phyloP scores from a whole-genome alignment of 2,113 vertebrate species.

The Gambusia holbrooki region DNA sequence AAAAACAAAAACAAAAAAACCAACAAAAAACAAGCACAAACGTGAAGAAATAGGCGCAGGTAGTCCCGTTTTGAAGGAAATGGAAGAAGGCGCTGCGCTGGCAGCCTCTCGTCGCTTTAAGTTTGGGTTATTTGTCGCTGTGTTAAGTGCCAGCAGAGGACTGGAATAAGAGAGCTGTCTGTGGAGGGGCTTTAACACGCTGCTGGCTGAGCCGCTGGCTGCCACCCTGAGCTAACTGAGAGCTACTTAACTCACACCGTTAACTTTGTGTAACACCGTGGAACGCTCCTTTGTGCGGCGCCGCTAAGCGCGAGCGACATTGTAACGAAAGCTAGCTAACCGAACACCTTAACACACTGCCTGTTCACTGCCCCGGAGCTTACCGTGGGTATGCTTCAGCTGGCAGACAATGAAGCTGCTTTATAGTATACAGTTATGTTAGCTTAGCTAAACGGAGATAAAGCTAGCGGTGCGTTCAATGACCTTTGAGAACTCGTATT shows the following conservation, averaged over 20 bases:
- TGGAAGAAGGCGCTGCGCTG: neutral
- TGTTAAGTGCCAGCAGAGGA: constrained; percentile 13
- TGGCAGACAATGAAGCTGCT: constrained; percentile 45
- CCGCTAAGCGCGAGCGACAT: neutral
- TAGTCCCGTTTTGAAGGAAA: neutral
- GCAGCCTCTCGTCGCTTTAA: neutral
- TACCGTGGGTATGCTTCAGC: constrained; percentile 33
- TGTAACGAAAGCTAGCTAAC: neutral
- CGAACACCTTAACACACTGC: neutral
- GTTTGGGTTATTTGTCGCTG: neutral
- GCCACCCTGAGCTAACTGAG: constrained; percentile 33
- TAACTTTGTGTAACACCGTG: constrained; percentile 20
- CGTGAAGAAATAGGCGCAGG: neutral
- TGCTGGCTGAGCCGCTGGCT: constrained; percentile 26
- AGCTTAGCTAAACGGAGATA: constrained; percentile 31
- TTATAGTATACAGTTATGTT: constrained; percentile 25
- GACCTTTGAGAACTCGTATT: neutral
- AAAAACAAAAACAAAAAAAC: neutral
- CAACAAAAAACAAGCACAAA: neutral
- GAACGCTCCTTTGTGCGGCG: neutral
- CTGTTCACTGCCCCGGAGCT: constrained; percentile 1
- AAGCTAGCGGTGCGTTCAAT: constrained; percentile 23
- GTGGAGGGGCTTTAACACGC: constrained; percentile 40
- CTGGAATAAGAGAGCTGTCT: constrained; percentile 16
- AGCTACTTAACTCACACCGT: constrained; percentile 35